Evolutionary conservation across 2,113 vertebrate genomes (phyloP), one percentile per base, ranked within the genome.

Genomic region (Collichthys lucidus): DNA sequence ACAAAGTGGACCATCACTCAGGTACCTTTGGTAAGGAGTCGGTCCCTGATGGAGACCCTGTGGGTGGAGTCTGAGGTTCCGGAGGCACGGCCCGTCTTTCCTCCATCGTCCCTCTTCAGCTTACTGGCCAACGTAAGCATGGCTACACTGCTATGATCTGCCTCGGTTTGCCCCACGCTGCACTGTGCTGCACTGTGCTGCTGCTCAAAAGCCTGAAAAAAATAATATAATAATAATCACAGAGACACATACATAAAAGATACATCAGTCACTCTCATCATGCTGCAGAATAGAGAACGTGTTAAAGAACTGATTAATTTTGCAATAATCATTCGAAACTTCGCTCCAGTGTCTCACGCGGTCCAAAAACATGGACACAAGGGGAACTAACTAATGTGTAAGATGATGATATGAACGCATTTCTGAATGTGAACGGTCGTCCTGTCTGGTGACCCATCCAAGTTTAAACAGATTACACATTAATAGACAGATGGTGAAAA

Each of bases 51-150:
- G 57, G 98, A 99, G 83, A 99, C 95, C 82, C 98, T 96, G 80
- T 98, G 96, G 20, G 96, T 92, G 60, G 97, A 96, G 90, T 99
- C 98, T 0, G 96, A 91, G 57, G 95, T 83, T 46, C 92, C 95
- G 1, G 96, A 75, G 5, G 95, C 77, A 76, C 96, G 95, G 80
- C 96, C 94, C 1, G 97, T 94, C 90, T 95, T 96, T 86, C 97
- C 95, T 24, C 97, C 97, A 1, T 98, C 98, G 5, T 98, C 98
- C 89, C 97, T 95, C 95, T 98, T 99, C 92, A 98, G 88, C 90
- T 99, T 99, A 93, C 96, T 97, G 59, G 98, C 96, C 94, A 99
- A 77, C 6, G 98, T 99, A 86, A 99, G 96, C 98, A 99, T 99
- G 74, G 91, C 97, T 95, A 87, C 91, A 68, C 66, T 57, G 84